phyloP scores from a whole-genome alignment of 2,797 vertebrate species.

The Tangara arthus region DNA sequence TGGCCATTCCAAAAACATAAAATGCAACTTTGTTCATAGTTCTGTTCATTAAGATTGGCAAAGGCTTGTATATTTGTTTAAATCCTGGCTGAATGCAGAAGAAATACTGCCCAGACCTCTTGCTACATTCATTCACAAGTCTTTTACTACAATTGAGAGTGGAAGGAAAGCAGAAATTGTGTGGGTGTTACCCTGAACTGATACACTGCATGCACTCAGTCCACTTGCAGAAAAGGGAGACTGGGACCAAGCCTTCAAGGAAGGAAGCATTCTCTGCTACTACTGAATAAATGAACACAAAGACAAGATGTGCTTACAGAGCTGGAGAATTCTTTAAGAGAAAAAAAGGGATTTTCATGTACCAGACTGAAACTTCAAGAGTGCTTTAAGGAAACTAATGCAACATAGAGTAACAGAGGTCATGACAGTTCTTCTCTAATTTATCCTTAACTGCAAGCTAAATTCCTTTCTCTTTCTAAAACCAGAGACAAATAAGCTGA shows the following conservation, averaged over 20 bases:
- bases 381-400: not conserved
- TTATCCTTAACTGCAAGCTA: not conserved
- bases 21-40: not conserved
- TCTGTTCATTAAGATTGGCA: not conserved
- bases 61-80: not conserved
- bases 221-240: not conserved
- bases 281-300: not conserved
- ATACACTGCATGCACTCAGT: not conserved
- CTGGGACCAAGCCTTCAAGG: not conserved
- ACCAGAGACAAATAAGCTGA: not conserved
- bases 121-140: not conserved
- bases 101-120: conserved; percentile 19
- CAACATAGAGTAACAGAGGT: not conserved
- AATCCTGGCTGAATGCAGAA: not conserved
- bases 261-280: not conserved
- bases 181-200: not conserved
- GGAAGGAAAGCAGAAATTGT: not conserved
- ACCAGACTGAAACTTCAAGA: not conserved
- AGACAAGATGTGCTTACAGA: not conserved
- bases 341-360: not conserved
- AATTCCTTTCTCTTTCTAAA: not conserved
- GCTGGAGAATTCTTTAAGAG: not conserved
- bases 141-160: not conserved
- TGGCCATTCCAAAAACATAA: not conserved
- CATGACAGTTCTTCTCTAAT: not conserved